phyloP scores from a whole-genome alignment of 2,888 invertebrate species.

The Daptonema setosum region DNA sequence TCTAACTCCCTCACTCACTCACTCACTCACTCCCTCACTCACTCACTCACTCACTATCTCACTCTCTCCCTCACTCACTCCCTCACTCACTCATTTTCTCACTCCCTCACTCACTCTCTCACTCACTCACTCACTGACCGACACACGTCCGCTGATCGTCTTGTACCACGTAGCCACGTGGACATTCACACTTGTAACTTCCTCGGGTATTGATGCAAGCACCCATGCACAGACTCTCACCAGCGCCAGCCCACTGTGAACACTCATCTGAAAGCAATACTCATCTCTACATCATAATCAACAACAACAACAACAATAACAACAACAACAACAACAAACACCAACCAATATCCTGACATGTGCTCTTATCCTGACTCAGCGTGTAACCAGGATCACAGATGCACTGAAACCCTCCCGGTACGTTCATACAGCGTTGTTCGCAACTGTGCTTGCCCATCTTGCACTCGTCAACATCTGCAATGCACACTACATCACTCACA shows the following conservation, averaged over 20 bases:
- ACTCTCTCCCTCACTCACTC: too few relatives aligned
- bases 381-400: slow-evolving; percentile 62
- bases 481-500: too few relatives aligned
- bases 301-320: neutral
- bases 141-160: neutral
- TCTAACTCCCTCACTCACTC: too few relatives aligned
- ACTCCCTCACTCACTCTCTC: too few relatives aligned
- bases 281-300: neutral
- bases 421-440: slow-evolving; percentile 68
- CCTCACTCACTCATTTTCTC: too few relatives aligned
- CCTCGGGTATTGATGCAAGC: slow-evolving; percentile 25
- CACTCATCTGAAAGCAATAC: slow-evolving; percentile 46
- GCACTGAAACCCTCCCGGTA: slow-evolving; percentile 70
- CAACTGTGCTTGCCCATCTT: slow-evolving; percentile 37
- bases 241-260: slow-evolving; percentile 45
- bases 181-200: slow-evolving; percentile 23
- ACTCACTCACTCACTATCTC: too few relatives aligned
- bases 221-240: slow-evolving; percentile 27
- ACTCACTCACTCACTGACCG: too few relatives aligned
- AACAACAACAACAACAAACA: neutral
- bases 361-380: slow-evolving; percentile 47
- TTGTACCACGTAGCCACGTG: slow-evolving; percentile 20
- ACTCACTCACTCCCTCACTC: too few relatives aligned
- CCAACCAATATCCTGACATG: slow-evolving; percentile 40
- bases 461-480: slow-evolving; percentile 50